A percentile compares a stretch with the other conserved stretches of the same genome.
Evolutionary conservation across 1,140 invertebrate species (phyloP).

Genomic region (Hesperophylax magnus): DNA sequence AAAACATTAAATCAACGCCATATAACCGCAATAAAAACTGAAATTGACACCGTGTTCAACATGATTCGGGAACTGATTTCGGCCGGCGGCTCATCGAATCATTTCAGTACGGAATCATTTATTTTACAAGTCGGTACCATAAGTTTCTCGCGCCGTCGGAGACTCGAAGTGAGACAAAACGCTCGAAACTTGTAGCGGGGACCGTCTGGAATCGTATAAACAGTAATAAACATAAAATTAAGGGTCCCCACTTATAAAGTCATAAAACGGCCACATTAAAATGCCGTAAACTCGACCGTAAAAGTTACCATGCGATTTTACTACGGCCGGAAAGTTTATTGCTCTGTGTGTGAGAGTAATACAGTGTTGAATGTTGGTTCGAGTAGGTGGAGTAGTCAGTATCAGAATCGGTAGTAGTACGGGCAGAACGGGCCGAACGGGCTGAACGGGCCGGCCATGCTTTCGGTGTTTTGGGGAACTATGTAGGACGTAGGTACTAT

Average conservation of each 20-base stretch:
- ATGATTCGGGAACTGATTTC: conserved; percentile 57
- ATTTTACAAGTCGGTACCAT: neutral
- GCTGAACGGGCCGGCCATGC: neutral
- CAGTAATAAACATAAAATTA: conserved; percentile 59
- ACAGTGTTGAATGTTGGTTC: too few species aligned
- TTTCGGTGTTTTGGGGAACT: neutral
- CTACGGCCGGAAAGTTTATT: conserved; percentile 45
- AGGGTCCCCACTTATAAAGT: conserved; percentile 58
- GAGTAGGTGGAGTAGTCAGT: too few species aligned
- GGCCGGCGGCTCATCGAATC: conserved; percentile 33
- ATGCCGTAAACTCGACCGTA: conserved; percentile 52
- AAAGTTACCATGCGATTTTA: conserved; percentile 46
- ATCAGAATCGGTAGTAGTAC: too few species aligned
- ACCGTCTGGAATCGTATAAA: conserved; percentile 53
- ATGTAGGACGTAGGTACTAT: neutral
- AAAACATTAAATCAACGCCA: conserved; percentile 15
- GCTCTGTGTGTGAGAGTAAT: neutral
- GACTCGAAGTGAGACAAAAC: neutral
- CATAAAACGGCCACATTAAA: conserved; percentile 59
- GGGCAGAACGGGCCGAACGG: neutral
- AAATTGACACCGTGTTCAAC: conserved; percentile 53
- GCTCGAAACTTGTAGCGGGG: conserved; percentile 36
- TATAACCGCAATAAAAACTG: conserved; percentile 51
- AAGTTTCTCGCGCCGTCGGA: conserved; percentile 12
- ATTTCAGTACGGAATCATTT: conserved; percentile 16